Evolutionary conservation across 2,888 invertebrate species (phyloP).

Genomic region (Zeuzera pyrina): DNA sequence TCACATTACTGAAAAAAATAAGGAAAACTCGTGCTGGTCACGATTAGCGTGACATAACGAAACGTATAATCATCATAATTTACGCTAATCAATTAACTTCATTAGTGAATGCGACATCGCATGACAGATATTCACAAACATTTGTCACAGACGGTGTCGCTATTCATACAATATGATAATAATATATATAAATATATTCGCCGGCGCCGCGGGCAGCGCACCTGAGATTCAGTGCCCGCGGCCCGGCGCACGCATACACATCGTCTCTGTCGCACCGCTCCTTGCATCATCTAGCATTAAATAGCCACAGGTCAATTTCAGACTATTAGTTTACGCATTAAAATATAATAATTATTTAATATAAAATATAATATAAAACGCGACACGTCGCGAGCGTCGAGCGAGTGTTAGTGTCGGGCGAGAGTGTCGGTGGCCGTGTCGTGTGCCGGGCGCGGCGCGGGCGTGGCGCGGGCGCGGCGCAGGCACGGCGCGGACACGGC

Average conservation of each 20-base stretch:
- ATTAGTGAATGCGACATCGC: too few species aligned
- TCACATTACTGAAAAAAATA: slow-evolving; percentile 54
- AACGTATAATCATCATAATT: slow-evolving; percentile 36
- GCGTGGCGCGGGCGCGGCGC: slow-evolving; percentile 6
- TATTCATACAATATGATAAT: too few species aligned
- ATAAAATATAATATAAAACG: too few species aligned
- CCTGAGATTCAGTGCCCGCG: slow-evolving; percentile 61
- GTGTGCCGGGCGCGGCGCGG: slow-evolving; percentile 11
- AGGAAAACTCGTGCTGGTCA: slow-evolving; percentile 41
- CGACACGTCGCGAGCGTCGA: too few species aligned
- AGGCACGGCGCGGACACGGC: slow-evolving; percentile 1
- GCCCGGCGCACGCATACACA: slow-evolving; percentile 28
- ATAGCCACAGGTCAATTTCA: slow-evolving; percentile 52
- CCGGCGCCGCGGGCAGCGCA: slow-evolving; percentile 33
- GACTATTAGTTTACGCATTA: slow-evolving; percentile 36
- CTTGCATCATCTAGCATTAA: slow-evolving; percentile 17
- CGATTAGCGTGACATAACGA: slow-evolving; percentile 33
- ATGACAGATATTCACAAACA: too few species aligned
- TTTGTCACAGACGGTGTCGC: too few species aligned
- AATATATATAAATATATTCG: too few species aligned
- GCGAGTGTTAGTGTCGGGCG: not conserved
- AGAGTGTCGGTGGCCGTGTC: slow-evolving; percentile 1
- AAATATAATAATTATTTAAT: too few species aligned
- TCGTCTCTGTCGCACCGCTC: slow-evolving; percentile 26
- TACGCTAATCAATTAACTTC: too few species aligned